Percentiles rank a stretch among this genome's conserved stretches.
Evolutionary conservation across 2,888 invertebrate genomes (phyloP).

Genomic region (Antheraea yamamai): DNA sequence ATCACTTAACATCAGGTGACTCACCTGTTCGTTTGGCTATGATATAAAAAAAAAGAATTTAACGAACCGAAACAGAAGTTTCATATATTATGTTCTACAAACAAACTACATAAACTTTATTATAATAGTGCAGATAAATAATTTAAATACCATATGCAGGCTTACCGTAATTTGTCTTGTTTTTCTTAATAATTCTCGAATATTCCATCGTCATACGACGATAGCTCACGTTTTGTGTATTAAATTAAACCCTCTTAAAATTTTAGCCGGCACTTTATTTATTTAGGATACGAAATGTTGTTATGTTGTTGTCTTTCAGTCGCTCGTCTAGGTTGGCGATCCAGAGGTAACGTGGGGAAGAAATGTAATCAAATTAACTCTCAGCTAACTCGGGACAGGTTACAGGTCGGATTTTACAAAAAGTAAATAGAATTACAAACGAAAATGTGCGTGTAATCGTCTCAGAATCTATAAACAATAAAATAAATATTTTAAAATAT

Average conservation of each 20-base stretch:
- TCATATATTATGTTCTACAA: too few relatives aligned
- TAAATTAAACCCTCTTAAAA: slow-evolving; percentile 49
- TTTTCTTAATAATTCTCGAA: slow-evolving; percentile 1
- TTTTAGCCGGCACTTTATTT: slow-evolving; percentile 48
- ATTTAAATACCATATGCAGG: not conserved
- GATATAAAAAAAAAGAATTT: too few relatives aligned
- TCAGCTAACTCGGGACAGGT: slow-evolving; percentile 9
- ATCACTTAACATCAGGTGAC: too few relatives aligned
- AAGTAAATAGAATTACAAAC: slow-evolving; percentile 7
- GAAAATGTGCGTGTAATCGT: not conserved
- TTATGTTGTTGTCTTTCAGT: slow-evolving; percentile 35
- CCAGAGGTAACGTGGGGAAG: slow-evolving; percentile 30
- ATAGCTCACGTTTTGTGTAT: slow-evolving; percentile 51
- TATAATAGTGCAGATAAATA: not conserved
- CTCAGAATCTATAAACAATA: not conserved
- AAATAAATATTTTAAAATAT: not conserved
- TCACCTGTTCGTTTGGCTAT: too few relatives aligned
- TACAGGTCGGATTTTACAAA: slow-evolving; percentile 9
- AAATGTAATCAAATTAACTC: slow-evolving; percentile 26
- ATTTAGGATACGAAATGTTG: slow-evolving; percentile 47
- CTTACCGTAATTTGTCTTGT: not conserved
- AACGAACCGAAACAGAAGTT: too few relatives aligned
- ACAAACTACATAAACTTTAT: not conserved
- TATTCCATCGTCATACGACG: slow-evolving; percentile 22
- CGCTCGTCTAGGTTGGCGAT: slow-evolving; percentile 14